A percentile compares a stretch with the other conserved stretches of the same genome.
These are phyloP conservation scores for Dasyprocta punctata DNA, from an alignment of 2,113 vertebrate species.

Conservation along the genomic window DNA sequence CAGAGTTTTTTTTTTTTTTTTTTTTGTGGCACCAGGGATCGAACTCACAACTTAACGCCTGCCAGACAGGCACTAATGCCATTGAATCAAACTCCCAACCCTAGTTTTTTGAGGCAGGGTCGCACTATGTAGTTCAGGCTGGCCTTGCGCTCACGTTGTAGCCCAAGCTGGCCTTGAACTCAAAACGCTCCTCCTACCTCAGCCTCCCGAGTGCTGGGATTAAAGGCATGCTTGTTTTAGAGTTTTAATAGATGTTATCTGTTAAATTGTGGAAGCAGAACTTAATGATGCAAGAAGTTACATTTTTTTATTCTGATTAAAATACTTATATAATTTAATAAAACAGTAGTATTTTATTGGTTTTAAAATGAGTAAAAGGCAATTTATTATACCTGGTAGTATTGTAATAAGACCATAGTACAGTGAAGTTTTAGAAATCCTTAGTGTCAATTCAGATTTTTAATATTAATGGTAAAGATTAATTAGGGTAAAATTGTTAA, in stretches of 20 bases:
- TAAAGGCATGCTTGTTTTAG: too few species aligned
- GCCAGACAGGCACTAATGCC: too few species aligned
- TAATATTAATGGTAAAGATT: slow-evolving; percentile 5
- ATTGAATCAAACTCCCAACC: too few species aligned
- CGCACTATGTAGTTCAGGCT: too few species aligned
- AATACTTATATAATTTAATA: slow-evolving; percentile 26
- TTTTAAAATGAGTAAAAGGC: slow-evolving; percentile 40
- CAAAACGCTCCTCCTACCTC: too few species aligned
- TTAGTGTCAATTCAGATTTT: slow-evolving; percentile 6
- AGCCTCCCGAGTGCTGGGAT: too few species aligned
- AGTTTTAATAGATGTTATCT: neutral
- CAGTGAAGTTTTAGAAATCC: slow-evolving; percentile 2
- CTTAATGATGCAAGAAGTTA: neutral
- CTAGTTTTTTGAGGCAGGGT: too few species aligned
- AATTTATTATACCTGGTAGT: neutral
- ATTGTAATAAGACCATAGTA: neutral
- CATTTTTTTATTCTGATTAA: slow-evolving; percentile 44
- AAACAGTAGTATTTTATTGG: neutral
- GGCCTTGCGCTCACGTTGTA: too few species aligned
- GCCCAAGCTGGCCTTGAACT: too few species aligned
- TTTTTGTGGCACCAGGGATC: too few species aligned
- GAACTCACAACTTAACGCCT: too few species aligned
- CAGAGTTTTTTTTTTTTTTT: too few species aligned
- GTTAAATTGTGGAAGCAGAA: neutral
- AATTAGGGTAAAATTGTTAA: slow-evolving; percentile 36